Conservation (phyloP, 2,113 vertebrate species). For the Osmerus mordax region DNA sequence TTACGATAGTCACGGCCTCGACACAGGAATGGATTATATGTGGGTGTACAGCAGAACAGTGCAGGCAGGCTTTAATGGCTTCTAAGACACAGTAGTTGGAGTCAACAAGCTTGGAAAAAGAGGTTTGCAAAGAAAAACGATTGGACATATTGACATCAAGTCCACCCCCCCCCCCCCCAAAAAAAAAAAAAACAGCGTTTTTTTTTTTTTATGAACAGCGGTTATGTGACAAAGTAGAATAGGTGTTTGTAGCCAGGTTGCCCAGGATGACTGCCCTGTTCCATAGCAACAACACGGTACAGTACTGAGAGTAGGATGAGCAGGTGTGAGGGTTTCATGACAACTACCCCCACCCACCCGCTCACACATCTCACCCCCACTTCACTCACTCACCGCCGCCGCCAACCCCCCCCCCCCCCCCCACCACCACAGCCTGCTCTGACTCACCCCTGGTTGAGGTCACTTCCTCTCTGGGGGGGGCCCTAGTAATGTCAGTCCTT, state of each 20-base stretch:
- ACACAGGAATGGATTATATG: too few species aligned
- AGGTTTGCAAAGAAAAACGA: too few species aligned
- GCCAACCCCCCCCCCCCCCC: background rate
- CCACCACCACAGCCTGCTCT: conserved; percentile 21
- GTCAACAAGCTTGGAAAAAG: too few species aligned
- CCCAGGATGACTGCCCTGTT: conserved; percentile 12
- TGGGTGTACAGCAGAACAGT: too few species aligned
- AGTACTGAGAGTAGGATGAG: conserved; percentile 38
- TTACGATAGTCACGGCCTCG: too few species aligned
- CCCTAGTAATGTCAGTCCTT: conserved; percentile 50
- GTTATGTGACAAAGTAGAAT: too few species aligned
- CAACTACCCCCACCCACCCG: background rate
- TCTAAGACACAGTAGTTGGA: too few species aligned
- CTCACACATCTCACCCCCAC: conserved; percentile 9
- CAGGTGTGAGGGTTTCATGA: conserved; percentile 47
- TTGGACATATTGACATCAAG: too few species aligned
- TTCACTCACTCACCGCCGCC: background rate
- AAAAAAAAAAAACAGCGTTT: too few species aligned
- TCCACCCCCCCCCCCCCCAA: too few species aligned
- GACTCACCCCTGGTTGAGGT: conserved; percentile 48
- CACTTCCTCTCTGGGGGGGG: conserved; percentile 44
- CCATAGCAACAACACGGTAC: conserved; percentile 40
- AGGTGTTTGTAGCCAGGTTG: background rate
- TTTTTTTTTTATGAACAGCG: too few species aligned
- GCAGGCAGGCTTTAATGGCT: too few species aligned